Base-by-base conservation (phyloP, 2,888 invertebrate species). In the Synanthedon vespiformis region DNA sequence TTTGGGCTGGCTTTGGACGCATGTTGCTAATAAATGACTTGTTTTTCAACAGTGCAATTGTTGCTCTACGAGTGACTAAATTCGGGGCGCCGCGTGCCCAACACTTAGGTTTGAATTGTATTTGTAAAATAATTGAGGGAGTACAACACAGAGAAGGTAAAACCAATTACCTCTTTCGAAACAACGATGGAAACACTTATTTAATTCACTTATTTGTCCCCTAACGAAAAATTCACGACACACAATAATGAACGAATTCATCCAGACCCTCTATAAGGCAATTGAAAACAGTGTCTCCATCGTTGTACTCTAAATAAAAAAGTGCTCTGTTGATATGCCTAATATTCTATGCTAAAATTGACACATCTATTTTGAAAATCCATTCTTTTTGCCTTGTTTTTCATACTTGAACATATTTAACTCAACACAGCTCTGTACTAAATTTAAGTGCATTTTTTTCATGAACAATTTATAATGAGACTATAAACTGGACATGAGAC, bases 1-100 rank as follows among this genome's bases (percentile, higher is more conserved):
- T 80, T 81, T 81, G 78, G 53, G 79, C 72, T 73, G 81, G 74
- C 80, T 87, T 87, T 76, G 67, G 74, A 74, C 82, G 84, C 86
- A 87, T 86, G 85, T 85, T 80, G 86, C 86, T 87, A 87, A 87
- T 87, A 77, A 86, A 85, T 85, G 67, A 87, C 87, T 87, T 87
- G 84, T 87, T 86, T 87, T 87, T 87, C 87, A 77, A 87, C 87
- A 87, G 86, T 81, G 81, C 84, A 80, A 80, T 86, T 85, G 81
- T 87, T 85, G 78, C 86, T 79, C 87, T 80, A 78, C 80, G 85
- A 87, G 86, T 87, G 86, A 87, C 79, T 85, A 77, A 77, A 85
- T 80, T 85, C 80, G 81, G 80, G 81, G 87, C 86, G 85, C 86
- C 70, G 85, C 83, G 87, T 85, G 86, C 85, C 83, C 84, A 73